Evolutionary conservation across 2,113 vertebrate species (phyloP), one percentile per base, ranked within the genome.

Genomic region (Takifugu flavidus): DNA sequence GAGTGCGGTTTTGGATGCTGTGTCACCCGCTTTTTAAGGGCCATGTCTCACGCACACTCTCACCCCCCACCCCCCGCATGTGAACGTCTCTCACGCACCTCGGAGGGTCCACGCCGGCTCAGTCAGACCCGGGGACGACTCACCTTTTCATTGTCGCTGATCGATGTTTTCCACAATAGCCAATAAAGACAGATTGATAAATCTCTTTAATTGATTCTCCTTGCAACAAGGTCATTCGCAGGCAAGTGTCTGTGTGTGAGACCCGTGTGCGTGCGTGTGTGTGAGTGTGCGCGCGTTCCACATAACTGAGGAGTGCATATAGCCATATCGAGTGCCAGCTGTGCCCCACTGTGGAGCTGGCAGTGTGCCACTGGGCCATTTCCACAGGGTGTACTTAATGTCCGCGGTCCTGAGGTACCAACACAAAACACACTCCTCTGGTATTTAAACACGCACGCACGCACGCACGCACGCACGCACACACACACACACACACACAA

Each of bases 261-360:
- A 69, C 59, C 70, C 58, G 69, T 60, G 79, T 4, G 34, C 49
- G 8, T 74, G 74, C 82, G 77, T 77, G 75, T 72, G 80, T 73
- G 82, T 84, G 45, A 47, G 8, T 74, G 74, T 83, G 77, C 77
- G 75, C 72, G 80, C 71, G 82, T 85, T 86, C 76, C 79, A 84
- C 75, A 82, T 86, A 87, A 87, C 78, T 82, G 74, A 84, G 82
- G 75, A 86, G 84, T 76, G 88, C 88, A 88, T 84, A 82, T 77
- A 87, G 74, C 86, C 88, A 86, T 86, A 87, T 88, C 85, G 67
- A 86, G 77, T 82, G 82, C 86, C 89, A 90, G 89, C 86, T 90
- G 89, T 87, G 87, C 71, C 85, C 87, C 82, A 72, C 54, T 69
- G 74, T 85, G 73, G 77, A 69, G 63, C 77, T 90, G 89, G 89